phyloP scores from a whole-genome alignment of 1,140 invertebrate genomes.

The Lethrus apterus region DNA sequence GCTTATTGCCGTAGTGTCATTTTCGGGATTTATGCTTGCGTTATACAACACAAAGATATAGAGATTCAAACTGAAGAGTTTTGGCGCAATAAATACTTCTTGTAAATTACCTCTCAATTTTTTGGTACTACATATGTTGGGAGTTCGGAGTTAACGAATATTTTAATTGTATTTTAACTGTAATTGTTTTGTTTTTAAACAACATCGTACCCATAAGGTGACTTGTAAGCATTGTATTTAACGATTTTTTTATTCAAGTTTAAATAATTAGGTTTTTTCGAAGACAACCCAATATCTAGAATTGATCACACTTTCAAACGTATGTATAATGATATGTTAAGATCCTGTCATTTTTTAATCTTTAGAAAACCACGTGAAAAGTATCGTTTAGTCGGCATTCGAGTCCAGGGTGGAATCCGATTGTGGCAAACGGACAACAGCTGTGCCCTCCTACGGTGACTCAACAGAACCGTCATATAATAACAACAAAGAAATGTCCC shows the following conservation, averaged over 20 bases:
- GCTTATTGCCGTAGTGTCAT: too few relatives aligned
- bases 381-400: conserved; percentile 4
- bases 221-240: too few relatives aligned
- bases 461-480: conserved; percentile 3
- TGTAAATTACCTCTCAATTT: too few relatives aligned
- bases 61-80: too few relatives aligned
- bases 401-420: background rate
- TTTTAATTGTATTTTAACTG: too few relatives aligned
- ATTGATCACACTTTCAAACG: background rate
- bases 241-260: background rate
- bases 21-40: too few relatives aligned
- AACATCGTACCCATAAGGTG: too few relatives aligned
- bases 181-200: too few relatives aligned
- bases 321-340: background rate
- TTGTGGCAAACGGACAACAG: background rate
- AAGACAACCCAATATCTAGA: conserved; percentile 1
- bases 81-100: too few relatives aligned
- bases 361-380: background rate
- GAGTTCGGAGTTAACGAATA: too few relatives aligned
- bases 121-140: too few relatives aligned
- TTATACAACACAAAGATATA: too few relatives aligned
- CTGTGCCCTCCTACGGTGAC: conserved; percentile 8
- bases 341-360: conserved; percentile 1
- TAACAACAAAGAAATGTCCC: conserved; percentile 10
- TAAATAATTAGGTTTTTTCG: background rate